These are phyloP conservation scores for Mallotus villosus DNA, from an alignment of 2,797 vertebrate genomes.

Conservation along the genomic window DNA sequence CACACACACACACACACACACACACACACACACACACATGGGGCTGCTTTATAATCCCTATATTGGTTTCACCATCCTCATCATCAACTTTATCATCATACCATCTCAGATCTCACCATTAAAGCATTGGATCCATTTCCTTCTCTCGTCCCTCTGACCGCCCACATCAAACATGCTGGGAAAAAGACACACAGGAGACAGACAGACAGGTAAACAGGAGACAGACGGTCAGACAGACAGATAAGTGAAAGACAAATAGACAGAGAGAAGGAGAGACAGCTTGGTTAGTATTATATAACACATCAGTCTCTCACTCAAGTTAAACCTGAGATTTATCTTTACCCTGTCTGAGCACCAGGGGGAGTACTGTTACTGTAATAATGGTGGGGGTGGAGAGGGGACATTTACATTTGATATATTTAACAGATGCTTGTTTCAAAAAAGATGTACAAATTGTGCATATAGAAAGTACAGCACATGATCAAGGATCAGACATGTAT, in stretches of 20 bases:
- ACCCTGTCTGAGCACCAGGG: too few species aligned
- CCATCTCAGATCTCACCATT: conserved; percentile 80
- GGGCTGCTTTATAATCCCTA: neutral
- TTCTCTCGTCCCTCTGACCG: conserved; percentile 95
- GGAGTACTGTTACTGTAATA: too few species aligned
- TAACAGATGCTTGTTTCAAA: too few species aligned
- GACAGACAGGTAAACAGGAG: too few species aligned
- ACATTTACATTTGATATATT: neutral
- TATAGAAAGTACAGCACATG: too few species aligned
- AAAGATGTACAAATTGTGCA: too few species aligned
- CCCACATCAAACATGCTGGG: conserved; percentile 98
- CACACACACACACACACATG: neutral
- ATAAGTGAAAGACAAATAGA: neutral
- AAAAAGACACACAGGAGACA: conserved; percentile 39
- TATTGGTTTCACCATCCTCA: neutral
- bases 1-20: conserved; percentile 8
- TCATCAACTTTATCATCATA: neutral
- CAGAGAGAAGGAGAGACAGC: neutral
- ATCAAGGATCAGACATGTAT: neutral
- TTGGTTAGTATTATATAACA: neutral
- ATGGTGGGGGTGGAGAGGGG: neutral
- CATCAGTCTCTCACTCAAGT: neutral
- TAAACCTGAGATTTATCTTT: neutral
- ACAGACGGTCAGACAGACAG: too few species aligned
- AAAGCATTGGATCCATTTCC: conserved; percentile 99